Evolutionary conservation across 2,797 vertebrate genomes (phyloP), one percentile per base, ranked within the genome.

Genomic region (Dallia pectoralis): DNA sequence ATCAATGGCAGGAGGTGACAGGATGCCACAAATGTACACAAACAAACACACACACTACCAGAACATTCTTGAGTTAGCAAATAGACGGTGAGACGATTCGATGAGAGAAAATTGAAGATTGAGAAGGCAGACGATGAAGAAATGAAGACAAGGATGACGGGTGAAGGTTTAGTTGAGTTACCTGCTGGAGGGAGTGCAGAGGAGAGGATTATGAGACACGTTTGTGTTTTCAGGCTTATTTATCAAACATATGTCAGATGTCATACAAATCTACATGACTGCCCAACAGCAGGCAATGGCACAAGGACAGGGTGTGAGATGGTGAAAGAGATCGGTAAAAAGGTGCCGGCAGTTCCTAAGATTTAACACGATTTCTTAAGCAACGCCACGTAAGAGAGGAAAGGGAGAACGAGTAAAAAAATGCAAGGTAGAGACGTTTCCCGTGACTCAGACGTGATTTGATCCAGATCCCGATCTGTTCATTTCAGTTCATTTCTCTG

Each of bases 211-310:
- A 73, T 64, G 77, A 76, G 83, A 74, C 75, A n/a, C 33, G 72
- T 25, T 40, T 9, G n/a, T 59, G 49, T 67, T 30, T 32, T 29
- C 27, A 4, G 19, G 14, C 27, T 88, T 85, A 78, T 84, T 80
- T 79, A 67, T 84, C 85, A 86, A 86, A 82, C 79, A 80, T 86
- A 91, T n/a, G n/a, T 91, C 87, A 87, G 82, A 87, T 91, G 91
- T 91, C 88, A 91, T 88, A 91, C 87, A 92, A 89, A 88, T 89
- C 83, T 87, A 90, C 84, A 86, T 89, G 88, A 91, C 90, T 89
- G 87, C 87, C 87, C 89, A 87, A 87, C 89, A 90, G 90, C 84
- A 89, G 85, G 73, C 77, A 25, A 36, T 25, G 33, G 33, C 33
- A 25, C 36, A 67, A 8, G 64, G 56, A 69, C 27, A 51, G 29